phyloP scores from a whole-genome alignment of 2,113 vertebrate genomes.

The Lucifuga dentata region DNA sequence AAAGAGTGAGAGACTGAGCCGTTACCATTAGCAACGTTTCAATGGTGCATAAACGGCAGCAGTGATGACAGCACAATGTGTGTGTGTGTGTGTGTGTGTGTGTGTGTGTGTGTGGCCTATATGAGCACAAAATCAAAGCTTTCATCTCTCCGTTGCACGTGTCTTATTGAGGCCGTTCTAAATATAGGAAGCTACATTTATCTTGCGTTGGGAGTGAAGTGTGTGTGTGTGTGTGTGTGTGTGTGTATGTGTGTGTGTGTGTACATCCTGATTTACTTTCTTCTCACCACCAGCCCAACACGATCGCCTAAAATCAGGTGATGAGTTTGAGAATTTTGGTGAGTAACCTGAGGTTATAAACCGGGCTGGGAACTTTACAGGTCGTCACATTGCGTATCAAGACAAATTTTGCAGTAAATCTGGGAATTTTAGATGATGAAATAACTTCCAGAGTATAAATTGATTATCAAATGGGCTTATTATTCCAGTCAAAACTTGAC shows the following conservation, averaged over 20 bases:
- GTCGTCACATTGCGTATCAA: too few species aligned
- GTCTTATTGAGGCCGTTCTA: slow-evolving; percentile 49
- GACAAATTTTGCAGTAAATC: too few species aligned
- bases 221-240: too few species aligned
- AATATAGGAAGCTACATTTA: slow-evolving; percentile 64
- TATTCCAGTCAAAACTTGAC: too few species aligned
- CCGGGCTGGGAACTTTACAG: too few species aligned
- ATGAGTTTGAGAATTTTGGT: too few species aligned
- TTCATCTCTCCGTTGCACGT: slow-evolving; percentile 6
- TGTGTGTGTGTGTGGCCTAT: slow-evolving; percentile 11
- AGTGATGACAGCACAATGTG: neutral
- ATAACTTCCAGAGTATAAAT: too few species aligned
- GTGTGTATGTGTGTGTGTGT: neutral
- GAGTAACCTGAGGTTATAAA: too few species aligned
- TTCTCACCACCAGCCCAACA: slow-evolving; percentile 20
- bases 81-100: slow-evolving; percentile 2
- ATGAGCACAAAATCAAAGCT: slow-evolving; percentile 36
- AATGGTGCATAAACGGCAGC: slow-evolving; percentile 17
- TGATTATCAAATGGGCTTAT: too few species aligned
- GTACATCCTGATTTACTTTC: neutral
- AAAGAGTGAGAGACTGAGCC: neutral
- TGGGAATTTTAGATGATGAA: too few species aligned
- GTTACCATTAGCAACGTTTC: slow-evolving; percentile 22
- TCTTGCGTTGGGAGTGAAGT: slow-evolving; percentile 7
- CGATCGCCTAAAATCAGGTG: too few species aligned